phyloP scores from a whole-genome alignment of 2,888 invertebrate genomes.

The Dasysyrphus albostriatus region DNA sequence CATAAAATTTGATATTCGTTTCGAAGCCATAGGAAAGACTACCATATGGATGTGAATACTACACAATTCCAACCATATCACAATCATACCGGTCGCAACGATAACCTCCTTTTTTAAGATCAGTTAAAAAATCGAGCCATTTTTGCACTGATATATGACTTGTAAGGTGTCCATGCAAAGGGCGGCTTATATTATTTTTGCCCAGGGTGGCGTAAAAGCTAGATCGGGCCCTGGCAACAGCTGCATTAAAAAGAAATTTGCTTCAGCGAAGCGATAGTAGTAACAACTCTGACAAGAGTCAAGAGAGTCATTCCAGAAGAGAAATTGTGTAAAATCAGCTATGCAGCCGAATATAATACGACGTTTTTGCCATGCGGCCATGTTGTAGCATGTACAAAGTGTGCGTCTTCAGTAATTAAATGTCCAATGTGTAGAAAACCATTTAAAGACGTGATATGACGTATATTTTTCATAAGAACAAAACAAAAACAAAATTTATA shows the following conservation, averaged over 20 bases:
- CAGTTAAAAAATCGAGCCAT: no score
- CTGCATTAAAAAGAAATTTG: slow-evolving; percentile 53
- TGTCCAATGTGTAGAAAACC: slow-evolving; percentile 94
- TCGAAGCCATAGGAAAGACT: no score
- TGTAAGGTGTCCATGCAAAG: no score
- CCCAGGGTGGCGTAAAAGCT: no score
- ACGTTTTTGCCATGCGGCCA: slow-evolving; percentile 98
- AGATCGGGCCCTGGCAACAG: no score
- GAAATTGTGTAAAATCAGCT: slow-evolving; percentile 96
- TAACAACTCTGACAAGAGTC: slow-evolving; percentile 53
- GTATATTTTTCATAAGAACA: slow-evolving; percentile 83
- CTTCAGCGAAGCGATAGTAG: slow-evolving; percentile 56
- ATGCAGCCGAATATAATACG: slow-evolving; percentile 93
- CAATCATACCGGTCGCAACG: no score
- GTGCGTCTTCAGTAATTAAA: slow-evolving; percentile 92
- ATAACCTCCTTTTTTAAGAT: no score
- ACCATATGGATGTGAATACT: no score
- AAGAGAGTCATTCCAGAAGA: slow-evolving; percentile 84
- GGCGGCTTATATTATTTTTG: no score
- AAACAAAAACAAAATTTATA: slow-evolving; percentile 57
- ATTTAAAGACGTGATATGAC: slow-evolving; percentile 86
- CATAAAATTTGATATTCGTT: no score
- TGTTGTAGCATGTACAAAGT: slow-evolving; percentile 95
- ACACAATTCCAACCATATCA: no score
- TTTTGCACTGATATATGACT: no score